A percentile compares a stretch with the other conserved stretches of the same genome.
Evolutionary conservation across 2,113 vertebrate genomes (phyloP).

Genomic region (Macrotis lagotis): DNA sequence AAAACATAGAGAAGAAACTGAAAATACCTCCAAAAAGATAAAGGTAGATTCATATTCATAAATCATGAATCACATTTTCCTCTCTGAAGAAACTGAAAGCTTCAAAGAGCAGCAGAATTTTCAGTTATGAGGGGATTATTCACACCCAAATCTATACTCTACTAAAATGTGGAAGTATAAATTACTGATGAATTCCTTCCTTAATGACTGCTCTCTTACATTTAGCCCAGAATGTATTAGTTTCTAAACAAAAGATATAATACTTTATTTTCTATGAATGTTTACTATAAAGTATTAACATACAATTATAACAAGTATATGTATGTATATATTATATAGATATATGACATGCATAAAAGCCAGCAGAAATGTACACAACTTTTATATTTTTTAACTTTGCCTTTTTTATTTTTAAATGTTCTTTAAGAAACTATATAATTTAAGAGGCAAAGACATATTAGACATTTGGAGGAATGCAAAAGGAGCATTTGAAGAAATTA

Average conservation of each 20-base stretch:
- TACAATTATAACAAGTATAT: background rate
- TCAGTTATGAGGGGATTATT: background rate
- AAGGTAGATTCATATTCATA: background rate
- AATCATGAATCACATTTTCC: background rate
- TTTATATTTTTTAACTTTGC: background rate
- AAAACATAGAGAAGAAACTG: background rate
- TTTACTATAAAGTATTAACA: background rate
- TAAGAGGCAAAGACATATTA: background rate
- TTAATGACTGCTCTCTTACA: background rate
- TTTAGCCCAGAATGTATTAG: background rate
- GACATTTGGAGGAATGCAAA: background rate
- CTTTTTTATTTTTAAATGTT: background rate
- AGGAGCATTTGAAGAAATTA: background rate
- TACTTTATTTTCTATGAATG: background rate
- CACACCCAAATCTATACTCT: background rate
- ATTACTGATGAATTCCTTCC: background rate
- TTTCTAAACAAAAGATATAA: background rate
- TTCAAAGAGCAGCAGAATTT: background rate
- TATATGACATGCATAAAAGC: background rate
- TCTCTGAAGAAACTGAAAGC: conserved; percentile 8
- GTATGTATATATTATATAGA: background rate
- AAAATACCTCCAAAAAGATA: background rate
- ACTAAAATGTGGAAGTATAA: background rate
- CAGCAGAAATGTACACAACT: background rate
- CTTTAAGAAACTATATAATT: background rate